These are phyloP conservation scores for Allobates femoralis DNA, from an alignment of 2,797 vertebrate species.

Conservation along the genomic window DNA sequence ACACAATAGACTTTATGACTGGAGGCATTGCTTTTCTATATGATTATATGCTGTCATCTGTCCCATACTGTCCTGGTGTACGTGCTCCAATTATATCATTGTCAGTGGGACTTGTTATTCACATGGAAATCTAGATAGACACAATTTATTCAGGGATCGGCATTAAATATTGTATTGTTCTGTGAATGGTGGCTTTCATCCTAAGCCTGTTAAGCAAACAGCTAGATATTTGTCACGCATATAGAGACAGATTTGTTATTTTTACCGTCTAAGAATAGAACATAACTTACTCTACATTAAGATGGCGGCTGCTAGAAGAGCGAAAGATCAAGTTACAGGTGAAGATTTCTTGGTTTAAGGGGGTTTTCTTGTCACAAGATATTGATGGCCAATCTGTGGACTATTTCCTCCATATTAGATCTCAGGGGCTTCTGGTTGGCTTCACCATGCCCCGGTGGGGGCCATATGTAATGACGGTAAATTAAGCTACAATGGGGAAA, in stretches of 20 bases:
- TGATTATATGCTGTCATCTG: slow-evolving; percentile 39
- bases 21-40: not conserved
- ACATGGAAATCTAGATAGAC: slow-evolving; percentile 17
- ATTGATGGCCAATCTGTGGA: too few relatives aligned
- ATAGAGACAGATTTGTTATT: slow-evolving; percentile 17
- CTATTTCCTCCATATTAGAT: too few relatives aligned
- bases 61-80: not conserved
- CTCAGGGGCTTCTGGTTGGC: too few relatives aligned
- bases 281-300: not conserved
- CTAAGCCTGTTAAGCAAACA: slow-evolving; percentile 40
- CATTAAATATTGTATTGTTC: slow-evolving; percentile 34
- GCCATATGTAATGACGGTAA: too few relatives aligned
- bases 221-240: slow-evolving; percentile 24
- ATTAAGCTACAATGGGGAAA: too few relatives aligned
- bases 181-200: slow-evolving; percentile 31
- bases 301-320: not conserved
- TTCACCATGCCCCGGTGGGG: too few relatives aligned
- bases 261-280: slow-evolving; percentile 5
- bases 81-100: not conserved
- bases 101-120: slow-evolving; percentile 13
- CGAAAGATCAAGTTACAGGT: not conserved
- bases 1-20: not conserved
- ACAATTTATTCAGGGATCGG: slow-evolving; percentile 17
- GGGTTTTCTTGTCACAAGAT: too few relatives aligned
- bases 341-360: too few relatives aligned